Percentiles rank a stretch among this genome's conserved stretches.
phyloP scores from a whole-genome alignment of 2,797 vertebrate genomes.

The Micromesistius poutassou region DNA sequence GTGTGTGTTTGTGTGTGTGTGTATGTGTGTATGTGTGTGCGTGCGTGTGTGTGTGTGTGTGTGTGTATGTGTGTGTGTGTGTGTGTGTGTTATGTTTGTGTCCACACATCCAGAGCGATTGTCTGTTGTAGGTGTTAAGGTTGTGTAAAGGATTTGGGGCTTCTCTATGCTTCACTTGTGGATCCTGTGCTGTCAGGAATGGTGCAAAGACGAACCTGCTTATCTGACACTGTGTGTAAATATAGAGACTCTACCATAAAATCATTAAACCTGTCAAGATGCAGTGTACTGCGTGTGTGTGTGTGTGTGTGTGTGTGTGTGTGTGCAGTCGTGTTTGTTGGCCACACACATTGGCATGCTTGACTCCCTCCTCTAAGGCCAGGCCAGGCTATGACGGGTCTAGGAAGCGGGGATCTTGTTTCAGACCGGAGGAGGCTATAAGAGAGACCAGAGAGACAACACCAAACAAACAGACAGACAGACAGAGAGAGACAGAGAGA shows the following conservation, averaged over 20 bases:
- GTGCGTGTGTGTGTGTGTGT: neutral
- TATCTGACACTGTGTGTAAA: conserved; percentile 37
- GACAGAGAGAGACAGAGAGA: neutral
- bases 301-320: conserved; percentile 2
- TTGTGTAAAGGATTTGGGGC: conserved; percentile 31
- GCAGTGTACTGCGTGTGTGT: conserved; percentile 11
- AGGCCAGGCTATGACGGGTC: conserved; percentile 58
- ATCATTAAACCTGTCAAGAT: neutral
- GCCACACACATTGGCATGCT: conserved; percentile 60
- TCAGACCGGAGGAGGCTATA: conserved; percentile 83
- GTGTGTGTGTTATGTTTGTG: conserved; percentile 4
- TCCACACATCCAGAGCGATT: neutral
- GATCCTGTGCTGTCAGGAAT: conserved; percentile 47
- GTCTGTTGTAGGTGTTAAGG: conserved; percentile 15
- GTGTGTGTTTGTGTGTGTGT: conserved; percentile 1
- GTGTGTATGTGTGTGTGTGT: conserved; percentile 5
- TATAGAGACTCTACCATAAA: conserved; percentile 46
- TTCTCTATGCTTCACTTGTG: conserved; percentile 18
- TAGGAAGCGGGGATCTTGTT: conserved; percentile 81
- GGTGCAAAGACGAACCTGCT: conserved; percentile 43
- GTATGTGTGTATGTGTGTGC: conserved; percentile 6
- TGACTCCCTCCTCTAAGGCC: conserved; percentile 58
- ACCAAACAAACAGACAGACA: conserved; percentile 41
- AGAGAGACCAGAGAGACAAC: conserved; percentile 61
- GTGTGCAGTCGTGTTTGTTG: conserved; percentile 34